Evolutionary conservation across 2,113 vertebrate genomes (phyloP).

Genomic region (Azemiops feae): DNA sequence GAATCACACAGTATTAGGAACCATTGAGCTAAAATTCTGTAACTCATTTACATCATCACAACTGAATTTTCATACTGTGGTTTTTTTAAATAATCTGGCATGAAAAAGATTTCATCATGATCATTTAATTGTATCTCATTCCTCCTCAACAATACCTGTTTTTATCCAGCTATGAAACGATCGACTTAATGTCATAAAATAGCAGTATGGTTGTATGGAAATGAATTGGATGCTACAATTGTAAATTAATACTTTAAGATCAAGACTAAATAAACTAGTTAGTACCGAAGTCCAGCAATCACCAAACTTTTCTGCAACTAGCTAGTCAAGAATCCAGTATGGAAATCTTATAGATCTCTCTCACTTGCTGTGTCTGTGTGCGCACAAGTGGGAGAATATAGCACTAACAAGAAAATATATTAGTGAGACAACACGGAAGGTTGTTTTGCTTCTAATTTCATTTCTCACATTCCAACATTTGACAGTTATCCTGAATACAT

Average conservation of each 20-base stretch:
- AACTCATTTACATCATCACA: constrained; percentile 24
- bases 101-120: constrained; percentile 9
- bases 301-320: neutral
- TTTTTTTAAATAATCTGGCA: neutral
- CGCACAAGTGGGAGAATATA: neutral
- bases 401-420: neutral
- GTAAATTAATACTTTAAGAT: constrained; percentile 39
- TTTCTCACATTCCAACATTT: neutral
- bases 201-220: constrained; percentile 59
- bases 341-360: neutral
- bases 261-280: constrained; percentile 4
- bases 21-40: constrained; percentile 15
- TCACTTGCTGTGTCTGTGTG: neutral
- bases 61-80: constrained; percentile 1
- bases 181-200: constrained; percentile 13
- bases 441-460: neutral
- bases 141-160: constrained; percentile 10
- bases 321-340: neutral
- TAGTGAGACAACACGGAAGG: neutral
- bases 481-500: neutral
- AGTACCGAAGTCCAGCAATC: constrained; percentile 26
- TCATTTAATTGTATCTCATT: constrained; percentile 4
- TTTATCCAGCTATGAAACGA: constrained; percentile 34
- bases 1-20: constrained; percentile 53
- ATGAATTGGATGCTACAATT: constrained; percentile 53